Evolutionary conservation across 2,888 invertebrate genomes (phyloP).

Genomic region (Choreutis nemorana): DNA sequence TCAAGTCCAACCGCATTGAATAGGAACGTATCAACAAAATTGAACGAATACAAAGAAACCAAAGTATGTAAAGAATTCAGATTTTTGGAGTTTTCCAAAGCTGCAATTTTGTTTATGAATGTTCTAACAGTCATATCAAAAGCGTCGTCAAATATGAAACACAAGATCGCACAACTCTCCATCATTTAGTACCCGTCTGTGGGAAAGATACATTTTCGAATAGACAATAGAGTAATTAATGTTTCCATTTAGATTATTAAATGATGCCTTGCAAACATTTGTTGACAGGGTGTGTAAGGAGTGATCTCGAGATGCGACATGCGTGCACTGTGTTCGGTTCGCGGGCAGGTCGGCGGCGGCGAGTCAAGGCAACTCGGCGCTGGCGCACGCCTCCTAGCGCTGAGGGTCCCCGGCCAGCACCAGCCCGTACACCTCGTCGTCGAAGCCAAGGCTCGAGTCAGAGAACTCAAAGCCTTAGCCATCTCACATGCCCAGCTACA

Average conservation of each 20-base stretch:
- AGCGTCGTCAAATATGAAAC: no score
- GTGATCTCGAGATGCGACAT: constrained; percentile 69
- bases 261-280: no score
- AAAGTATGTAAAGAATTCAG: no score
- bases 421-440: constrained; percentile 63
- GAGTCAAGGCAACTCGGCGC: constrained; percentile 72
- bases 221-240: constrained; percentile 1
- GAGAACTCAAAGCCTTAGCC: constrained; percentile 83
- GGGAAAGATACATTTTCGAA: constrained; percentile 1
- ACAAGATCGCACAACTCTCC: no score
- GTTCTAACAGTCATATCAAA: no score
- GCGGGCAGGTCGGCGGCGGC: constrained; percentile 82
- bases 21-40: constrained; percentile 16
- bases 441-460: constrained; percentile 85
- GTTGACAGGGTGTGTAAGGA: constrained; percentile 55
- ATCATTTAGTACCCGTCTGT: no score
- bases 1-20: constrained; percentile 16
- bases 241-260: no score
- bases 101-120: no score
- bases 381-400: constrained; percentile 71
- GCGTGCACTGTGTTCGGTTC: constrained; percentile 83
- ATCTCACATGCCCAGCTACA: constrained; percentile 81
- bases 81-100: no score
- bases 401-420: constrained; percentile 67
- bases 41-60: no score